A percentile compares a stretch with the other conserved stretches of the same genome.
Evolutionary conservation across 1,140 invertebrate genomes (phyloP).

Genomic region (Penaeus vannamei): DNA sequence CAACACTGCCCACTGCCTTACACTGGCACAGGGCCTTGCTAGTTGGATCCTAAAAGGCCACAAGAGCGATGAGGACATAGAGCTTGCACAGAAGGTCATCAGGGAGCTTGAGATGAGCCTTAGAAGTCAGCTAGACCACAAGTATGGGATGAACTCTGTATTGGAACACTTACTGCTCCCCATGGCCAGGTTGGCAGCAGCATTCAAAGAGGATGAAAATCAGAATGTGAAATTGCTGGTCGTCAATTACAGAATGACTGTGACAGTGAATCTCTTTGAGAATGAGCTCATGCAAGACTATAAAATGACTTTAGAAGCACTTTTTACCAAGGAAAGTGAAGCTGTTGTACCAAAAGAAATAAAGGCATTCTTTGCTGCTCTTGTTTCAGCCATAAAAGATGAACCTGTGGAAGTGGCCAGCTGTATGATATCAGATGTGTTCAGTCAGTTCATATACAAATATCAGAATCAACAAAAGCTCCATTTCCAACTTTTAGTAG

Average conservation of each 20-base stretch:
- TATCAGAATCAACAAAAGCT: neutral
- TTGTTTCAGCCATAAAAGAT: constrained; percentile 39
- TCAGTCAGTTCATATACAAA: constrained; percentile 4
- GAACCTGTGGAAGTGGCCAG: constrained; percentile 36
- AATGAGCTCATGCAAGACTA: constrained; percentile 18
- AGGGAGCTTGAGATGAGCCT: constrained; percentile 9
- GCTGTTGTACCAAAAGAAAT: neutral
- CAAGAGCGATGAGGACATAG: constrained; percentile 26
- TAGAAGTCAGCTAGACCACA: constrained; percentile 1
- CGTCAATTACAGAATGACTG: neutral
- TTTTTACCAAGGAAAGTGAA: constrained; percentile 40
- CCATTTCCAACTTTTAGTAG: constrained; percentile 37
- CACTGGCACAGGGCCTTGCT: constrained; percentile 25
- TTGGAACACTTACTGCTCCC: constrained; percentile 30
- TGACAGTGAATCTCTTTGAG: constrained; percentile 25
- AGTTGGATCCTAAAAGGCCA: constrained; percentile 46
- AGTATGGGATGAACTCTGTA: neutral
- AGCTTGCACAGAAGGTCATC: neutral
- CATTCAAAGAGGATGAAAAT: constrained; percentile 16
- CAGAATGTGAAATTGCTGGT: constrained; percentile 35
- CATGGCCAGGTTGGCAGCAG: constrained; percentile 2
- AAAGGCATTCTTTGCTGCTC: neutral
- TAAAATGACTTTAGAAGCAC: neutral
- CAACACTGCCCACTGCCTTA: constrained; percentile 17
- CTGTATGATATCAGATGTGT: neutral